A percentile compares a stretch with the other conserved stretches of the same genome.
Conservation (phyloP, 1,140 invertebrate genomes). For the Acromyrmex echinatior region DNA sequence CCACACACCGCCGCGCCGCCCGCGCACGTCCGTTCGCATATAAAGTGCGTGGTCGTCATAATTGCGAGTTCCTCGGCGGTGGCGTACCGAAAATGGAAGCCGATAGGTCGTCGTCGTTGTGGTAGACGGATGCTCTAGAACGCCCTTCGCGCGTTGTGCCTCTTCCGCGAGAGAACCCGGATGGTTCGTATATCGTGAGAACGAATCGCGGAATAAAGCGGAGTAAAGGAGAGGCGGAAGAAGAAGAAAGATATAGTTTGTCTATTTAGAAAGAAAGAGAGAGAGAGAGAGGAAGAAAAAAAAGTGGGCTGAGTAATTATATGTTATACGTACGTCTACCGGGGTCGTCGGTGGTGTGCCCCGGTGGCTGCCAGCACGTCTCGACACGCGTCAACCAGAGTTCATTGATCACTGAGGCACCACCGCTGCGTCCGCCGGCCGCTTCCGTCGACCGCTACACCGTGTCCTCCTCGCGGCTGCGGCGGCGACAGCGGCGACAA, state of each 20-base stretch:
- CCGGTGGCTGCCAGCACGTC: conserved; percentile 72
- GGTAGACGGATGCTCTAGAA: background rate
- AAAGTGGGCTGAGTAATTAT: background rate
- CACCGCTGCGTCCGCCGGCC: conserved; percentile 61
- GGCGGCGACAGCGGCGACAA: background rate
- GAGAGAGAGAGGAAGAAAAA: background rate
- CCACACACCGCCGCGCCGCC: background rate
- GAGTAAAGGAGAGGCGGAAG: background rate
- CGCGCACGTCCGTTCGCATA: background rate
- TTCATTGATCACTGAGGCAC: conserved; percentile 82
- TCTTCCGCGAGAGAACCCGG: background rate
- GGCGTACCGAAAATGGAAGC: conserved; percentile 56
- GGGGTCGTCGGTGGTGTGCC: conserved; percentile 38
- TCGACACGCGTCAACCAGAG: conserved; percentile 77
- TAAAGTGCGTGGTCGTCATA: conserved; percentile 53
- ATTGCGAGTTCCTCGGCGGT: conserved; percentile 31
- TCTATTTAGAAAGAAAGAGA: background rate
- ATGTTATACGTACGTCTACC: conserved; percentile 63
- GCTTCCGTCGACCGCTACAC: conserved; percentile 55
- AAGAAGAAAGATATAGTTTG: background rate
- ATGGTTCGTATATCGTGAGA: background rate
- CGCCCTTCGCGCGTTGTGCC: background rate
- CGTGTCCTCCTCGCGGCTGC: conserved; percentile 14
- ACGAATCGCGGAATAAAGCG: background rate
- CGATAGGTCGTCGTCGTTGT: background rate